Base-by-base conservation (phyloP, 2,113 vertebrate species). In the Sylvia atricapilla region DNA sequence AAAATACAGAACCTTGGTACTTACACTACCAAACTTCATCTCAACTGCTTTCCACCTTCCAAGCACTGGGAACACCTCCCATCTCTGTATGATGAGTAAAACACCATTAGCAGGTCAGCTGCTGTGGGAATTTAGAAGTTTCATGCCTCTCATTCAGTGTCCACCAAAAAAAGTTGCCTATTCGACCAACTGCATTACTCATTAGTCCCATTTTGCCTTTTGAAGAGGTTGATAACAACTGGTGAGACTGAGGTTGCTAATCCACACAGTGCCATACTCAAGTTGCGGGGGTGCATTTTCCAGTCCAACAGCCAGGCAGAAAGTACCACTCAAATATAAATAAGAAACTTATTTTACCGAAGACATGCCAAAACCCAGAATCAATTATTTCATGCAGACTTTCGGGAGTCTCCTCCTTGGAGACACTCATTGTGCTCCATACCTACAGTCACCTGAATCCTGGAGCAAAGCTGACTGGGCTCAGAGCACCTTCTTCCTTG, bases 381-480 rank as follows among this genome's bases (percentile, higher is more conserved):
- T 20, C 11, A 60, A 31, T 53, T 31, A 75, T 19, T 85, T 85
- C 9, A 28, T 1, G 3, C 4, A 88, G 47, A 58, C 39, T 63
- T 84, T 5, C 24, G 46, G 55, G 72, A 46, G 20, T 64, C 21
- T n/a, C 5, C 35, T 44, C 41, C 70, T 37, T 5, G 2, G 25
- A 62, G 1, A 15, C 9, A 72, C 9, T 13, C 15, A 46, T 15
- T 1, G 0, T 12, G 7, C 58, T 27, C 35, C 7, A 4, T 7
- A 43, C 18, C 75, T 47, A n/a, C 18, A 24, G 43, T 20, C 16
- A 0, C 18, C 0, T 9, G 11, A 81, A 31, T 3, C 28, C 52
- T 46, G 56, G 12, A 4, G 8, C 41, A 50, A 16, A 2, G 31
- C n/a, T 84, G 35, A 33, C 24, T 16, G 39, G 7, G 18, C 25